Evolutionary conservation across 53 echinoderm and acorn worm genomes (phyloP), one percentile per base, ranked within the genome.

Genomic region (Temnopleurus reevesii): DNA sequence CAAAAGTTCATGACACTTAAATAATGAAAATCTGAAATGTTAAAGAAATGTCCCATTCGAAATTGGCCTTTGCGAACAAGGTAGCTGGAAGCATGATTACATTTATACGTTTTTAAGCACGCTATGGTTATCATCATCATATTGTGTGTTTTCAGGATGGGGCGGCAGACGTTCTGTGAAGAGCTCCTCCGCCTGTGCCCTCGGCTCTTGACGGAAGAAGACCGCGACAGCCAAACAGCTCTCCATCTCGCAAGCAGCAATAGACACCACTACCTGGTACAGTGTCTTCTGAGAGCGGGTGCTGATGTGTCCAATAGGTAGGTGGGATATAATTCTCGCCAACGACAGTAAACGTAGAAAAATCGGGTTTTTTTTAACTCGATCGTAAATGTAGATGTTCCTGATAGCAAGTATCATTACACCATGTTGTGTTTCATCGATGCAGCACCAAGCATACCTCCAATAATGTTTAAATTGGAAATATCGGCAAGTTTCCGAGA

Each of bases 241-340:
- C 89, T 95, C 29, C 87, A 93, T 15, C 45, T 95, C 33, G 95
- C 95, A 8, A 93, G 93, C 35, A 79, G 82, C 12, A 59, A 92
- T 29, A 77, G 90, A n/a, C 93, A 95, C 46, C 87, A 80, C 33
- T 79, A 89, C 57, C 84, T 95, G 23, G 92, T 90, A 3, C 60
- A 83, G 18, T 91, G 58, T 34, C 90, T 95, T 15, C 76, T 95
- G 47, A 86, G 90, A 66, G 82, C 65, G 25, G 95, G 95, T 0
- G 92, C 93, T 49, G 93, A 95, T 55, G 90, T 95, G 54, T 91
- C 89, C 19, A 93, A 88, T 53, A 93, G 93, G 95, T 95, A 53
- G 17, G n/a, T n/a, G n/a, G n/a, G n/a, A n/a, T n/a, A n/a, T n/a
- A n/a, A n/a, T n/a, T n/a, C n/a, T n/a, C n/a, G n/a, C n/a, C n/a